Base-by-base conservation (phyloP, 1,140 invertebrate species). In the Battus philenor region DNA sequence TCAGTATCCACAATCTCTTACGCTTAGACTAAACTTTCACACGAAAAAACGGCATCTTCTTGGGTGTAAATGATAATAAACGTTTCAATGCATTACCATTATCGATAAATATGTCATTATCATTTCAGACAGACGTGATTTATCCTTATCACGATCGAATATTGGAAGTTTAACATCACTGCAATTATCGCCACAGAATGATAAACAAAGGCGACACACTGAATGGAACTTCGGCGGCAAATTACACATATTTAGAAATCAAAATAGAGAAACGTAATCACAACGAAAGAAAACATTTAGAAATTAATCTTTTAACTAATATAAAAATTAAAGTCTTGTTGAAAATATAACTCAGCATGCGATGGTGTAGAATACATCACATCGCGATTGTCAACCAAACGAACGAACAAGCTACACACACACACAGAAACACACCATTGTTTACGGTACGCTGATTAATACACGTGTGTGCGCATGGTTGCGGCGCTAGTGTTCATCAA, bases 201-300 rank as follows among this genome's bases (percentile, higher is more conserved):
- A 86, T 86, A 86, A 86, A 86, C 89, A 90, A 88, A 90, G 88
- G 83, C 89, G 87, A 87, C 89, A 90, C 85, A 90, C 86, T 82
- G 88, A 88, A 88, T 90, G 88, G 86, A 89, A 89, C 87, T 89
- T 89, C 86, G 88, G 87, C 87, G 89, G 89, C 87, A 89, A 88
- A 89, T 88, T 89, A 88, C 87, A 89, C 88, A 90, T 90, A 87
- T 88, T 89, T 88, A 86, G 77, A 75, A 86, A 85, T 73, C 56
- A 84, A 84, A 81, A 78, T 54, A 58, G 56, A 78, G 65, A 75
- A 84, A 80, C 68, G 67, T 64, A 55, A 68, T 68, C 78, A 79
- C 82, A 68, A 84, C 50, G 60, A 77, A 82, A 81, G 74, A 81
- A 80, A 80, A 84, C 80, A 84, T 84, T 80, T 80, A 82, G 78